Evolutionary conservation across 2,113 vertebrate species (phyloP).

Genomic region (Dinomys branickii): DNA sequence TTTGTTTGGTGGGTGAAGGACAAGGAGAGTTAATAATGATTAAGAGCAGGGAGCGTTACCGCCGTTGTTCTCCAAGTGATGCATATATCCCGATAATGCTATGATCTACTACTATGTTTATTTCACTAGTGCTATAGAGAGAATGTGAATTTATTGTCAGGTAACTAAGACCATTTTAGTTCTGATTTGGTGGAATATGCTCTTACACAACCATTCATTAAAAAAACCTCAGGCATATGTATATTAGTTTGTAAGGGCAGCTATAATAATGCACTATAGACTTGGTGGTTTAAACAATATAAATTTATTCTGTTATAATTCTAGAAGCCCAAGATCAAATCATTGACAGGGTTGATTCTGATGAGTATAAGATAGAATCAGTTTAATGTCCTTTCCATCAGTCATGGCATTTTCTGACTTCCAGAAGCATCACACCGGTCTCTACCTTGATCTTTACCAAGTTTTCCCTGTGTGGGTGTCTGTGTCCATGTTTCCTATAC

Average conservation of each 20-base stretch:
- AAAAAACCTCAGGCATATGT: background rate
- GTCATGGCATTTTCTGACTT: background rate
- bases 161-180: background rate
- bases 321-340: background rate
- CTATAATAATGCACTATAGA: background rate
- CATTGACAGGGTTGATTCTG: background rate
- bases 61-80: background rate
- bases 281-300: background rate
- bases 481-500: background rate
- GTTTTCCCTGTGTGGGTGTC: background rate
- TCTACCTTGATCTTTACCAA: background rate
- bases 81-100: background rate
- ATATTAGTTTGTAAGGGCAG: background rate
- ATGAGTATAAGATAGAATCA: background rate
- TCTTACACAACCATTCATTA: too few relatives aligned
- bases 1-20: background rate
- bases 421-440: too few relatives aligned
- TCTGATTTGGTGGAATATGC: background rate
- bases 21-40: background rate
- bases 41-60: fast-evolving
- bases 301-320: background rate
- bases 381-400: background rate
- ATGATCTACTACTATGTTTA: background rate
- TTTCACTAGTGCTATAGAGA: background rate
- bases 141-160: background rate